Conservation (phyloP, 2,113 vertebrate species). For the Scalopus aquaticus region DNA sequence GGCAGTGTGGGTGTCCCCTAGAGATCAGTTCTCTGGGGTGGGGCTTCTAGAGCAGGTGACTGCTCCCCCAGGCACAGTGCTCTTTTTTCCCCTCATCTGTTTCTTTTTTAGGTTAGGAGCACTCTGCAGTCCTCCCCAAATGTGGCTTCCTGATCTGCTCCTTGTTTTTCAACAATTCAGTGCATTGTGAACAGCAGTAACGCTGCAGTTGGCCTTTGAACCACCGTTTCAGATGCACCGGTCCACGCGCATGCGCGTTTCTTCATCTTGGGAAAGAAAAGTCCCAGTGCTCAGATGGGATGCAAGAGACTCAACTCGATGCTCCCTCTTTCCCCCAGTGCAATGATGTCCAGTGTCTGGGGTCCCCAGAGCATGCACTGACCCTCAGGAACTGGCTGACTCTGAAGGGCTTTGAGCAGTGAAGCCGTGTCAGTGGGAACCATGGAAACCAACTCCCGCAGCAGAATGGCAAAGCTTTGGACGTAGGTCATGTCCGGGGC, state of each 20-base stretch:
- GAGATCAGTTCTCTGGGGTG: neutral
- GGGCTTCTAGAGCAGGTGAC: neutral
- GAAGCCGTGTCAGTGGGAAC: neutral
- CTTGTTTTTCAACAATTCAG: neutral
- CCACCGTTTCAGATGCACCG: too few relatives aligned
- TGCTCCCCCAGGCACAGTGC: too few relatives aligned
- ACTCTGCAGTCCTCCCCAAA: neutral
- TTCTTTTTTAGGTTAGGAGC: neutral
- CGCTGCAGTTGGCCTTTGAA: too few relatives aligned
- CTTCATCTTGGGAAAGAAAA: neutral
- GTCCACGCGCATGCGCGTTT: too few relatives aligned
- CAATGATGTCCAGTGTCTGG: too few relatives aligned
- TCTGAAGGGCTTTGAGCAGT: neutral
- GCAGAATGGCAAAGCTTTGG: neutral
- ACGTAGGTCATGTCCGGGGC: neutral
- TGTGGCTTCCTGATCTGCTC: constrained; percentile 5
- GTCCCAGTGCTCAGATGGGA: neutral
- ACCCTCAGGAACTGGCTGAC: neutral
- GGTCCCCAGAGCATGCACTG: neutral
- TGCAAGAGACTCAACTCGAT: neutral
- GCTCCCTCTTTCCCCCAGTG: too few relatives aligned
- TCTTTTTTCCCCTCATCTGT: too few relatives aligned
- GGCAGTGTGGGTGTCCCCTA: too few relatives aligned
- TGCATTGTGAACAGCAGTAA: neutral
- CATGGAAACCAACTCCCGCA: neutral